Conservation (phyloP, 2,113 vertebrate species). For the Raja brachyura region DNA sequence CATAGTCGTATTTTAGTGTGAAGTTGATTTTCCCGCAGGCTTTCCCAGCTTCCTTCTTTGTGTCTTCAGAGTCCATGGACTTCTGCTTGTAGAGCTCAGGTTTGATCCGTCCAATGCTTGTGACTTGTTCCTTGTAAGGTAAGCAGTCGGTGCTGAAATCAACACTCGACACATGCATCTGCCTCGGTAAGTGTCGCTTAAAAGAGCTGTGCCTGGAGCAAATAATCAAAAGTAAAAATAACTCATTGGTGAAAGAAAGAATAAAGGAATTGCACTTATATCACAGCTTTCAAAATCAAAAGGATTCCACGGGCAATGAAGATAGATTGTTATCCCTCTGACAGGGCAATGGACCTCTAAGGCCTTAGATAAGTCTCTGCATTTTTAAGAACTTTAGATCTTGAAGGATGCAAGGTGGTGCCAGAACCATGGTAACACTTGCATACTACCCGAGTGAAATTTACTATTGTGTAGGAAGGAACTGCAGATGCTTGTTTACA, state of each 20-base stretch:
- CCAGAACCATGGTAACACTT: too few relatives aligned
- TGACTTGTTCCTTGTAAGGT: constrained; percentile 69
- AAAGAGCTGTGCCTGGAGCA: constrained; percentile 80
- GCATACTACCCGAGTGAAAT: too few relatives aligned
- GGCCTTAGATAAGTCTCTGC: too few relatives aligned
- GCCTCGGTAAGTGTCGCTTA: constrained; percentile 83
- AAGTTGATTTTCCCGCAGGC: constrained; percentile 92
- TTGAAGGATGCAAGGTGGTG: too few relatives aligned
- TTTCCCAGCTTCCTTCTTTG: constrained; percentile 71
- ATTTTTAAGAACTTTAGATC: too few relatives aligned
- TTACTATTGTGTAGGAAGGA: too few relatives aligned
- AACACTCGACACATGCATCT: constrained; percentile 85
- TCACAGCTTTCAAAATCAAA: not conserved
- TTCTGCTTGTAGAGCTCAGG: constrained; percentile 89
- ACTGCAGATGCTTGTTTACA: too few relatives aligned
- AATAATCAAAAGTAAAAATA: constrained; percentile 16
- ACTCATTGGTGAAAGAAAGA: not conserved
- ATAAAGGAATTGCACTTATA: not conserved
- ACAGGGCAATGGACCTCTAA: too few relatives aligned
- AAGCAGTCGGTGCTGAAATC: constrained; percentile 72
- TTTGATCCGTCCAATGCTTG: constrained; percentile 86
- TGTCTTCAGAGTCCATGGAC: constrained; percentile 70
- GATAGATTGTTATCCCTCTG: too few relatives aligned
- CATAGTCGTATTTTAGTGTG: constrained; percentile 89
- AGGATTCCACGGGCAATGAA: not conserved